Evolutionary conservation across 2,113 vertebrate species (phyloP), one percentile per base, ranked within the genome.

Genomic region (Motacilla alba): DNA sequence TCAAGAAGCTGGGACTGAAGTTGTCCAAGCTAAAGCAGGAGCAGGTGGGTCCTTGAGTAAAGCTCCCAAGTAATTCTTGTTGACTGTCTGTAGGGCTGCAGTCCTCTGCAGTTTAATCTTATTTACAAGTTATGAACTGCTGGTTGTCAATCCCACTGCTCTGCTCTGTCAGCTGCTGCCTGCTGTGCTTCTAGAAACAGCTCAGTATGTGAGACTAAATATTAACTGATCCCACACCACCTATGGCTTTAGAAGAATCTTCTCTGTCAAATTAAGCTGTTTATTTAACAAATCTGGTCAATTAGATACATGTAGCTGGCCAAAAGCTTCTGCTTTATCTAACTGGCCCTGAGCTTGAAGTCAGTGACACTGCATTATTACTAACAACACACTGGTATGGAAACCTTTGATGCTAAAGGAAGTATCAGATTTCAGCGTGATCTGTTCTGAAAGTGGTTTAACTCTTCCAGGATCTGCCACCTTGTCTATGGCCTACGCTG

Each of bases 1-100:
- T 97, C 99, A 99, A 95, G 99, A 99, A 83, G 99, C 99, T 3
- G 99, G 99, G 77, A 99, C 99, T 1, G 99, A 99, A 95, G 99
- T 99, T 76, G 99, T 99, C 52, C 99, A 99, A 95, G 99, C 99
- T 55, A 99, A 99, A 97, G 99, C 99, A 8, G 99, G 99, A 92
- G 98, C 99, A 92, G 99, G 99, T 99, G 55, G 60, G 93, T 94
- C 88, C 33, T 50, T 15, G 2, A 37, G 4, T 56, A 20, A 11
- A 35, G 47, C 53, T 72, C 66, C 18, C 49, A 53, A 55, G 35
- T 88, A 44, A 24, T 74, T 90, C 31, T n/a, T 76, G 11, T 41
- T 80, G 52, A 26, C n/a, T 82, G 19, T n/a, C 35, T 90, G 68
- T 56, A 83, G 7, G 68, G 60, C 13, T 49, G 49, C 64, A 44